Evolutionary conservation across 2,113 vertebrate genomes (phyloP), one percentile per base, ranked within the genome.

Genomic region (Morone saxatilis): DNA sequence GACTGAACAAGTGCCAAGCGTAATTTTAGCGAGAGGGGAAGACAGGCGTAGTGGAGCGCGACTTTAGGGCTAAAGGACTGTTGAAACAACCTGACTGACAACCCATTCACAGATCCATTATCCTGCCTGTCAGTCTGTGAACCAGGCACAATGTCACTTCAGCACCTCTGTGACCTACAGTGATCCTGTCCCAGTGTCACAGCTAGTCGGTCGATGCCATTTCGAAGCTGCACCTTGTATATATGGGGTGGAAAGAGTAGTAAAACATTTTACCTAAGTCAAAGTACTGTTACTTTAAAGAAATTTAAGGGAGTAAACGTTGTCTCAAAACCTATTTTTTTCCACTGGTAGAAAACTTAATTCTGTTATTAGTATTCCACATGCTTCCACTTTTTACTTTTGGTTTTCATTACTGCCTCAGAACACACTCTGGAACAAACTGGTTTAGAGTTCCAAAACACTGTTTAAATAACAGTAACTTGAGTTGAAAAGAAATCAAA

Each of bases 1-100:
- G 78, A 91, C 72, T 78, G 86, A 91, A 86, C 89, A 91, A 91
- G 80, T 86, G 87, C 74, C 89, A 92, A 86, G 81, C 66, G 9
- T 69, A 5, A 86, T 86, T 87, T 80, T 59, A 72, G 67, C 8
- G 1, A 12, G 62, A 50, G 66, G 47, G 7, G 75, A 84, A 83
- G 86, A 89, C 59, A 14, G 38, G 81, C 45, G 47, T 5, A 40
- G 70, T 68, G 80, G 78, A 20, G 70, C 50, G 10, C 45, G 25
- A 50, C 20, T 56, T 11, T 0, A 22, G 40, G 12, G 71, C 72
- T 60, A 51, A 19, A 43, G 45, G 16, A 67, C 50, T 50, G 59
- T 67, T 19, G 36, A 45, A 83, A 56, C 38, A 76, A 71, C 56
- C 20, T 72, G 81, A 88, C 47, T 83, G 86, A 81, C 76, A 86